Percentiles rank a stretch among this genome's conserved stretches.
These are phyloP conservation scores for Machaerirhynchus nigripectus DNA, from an alignment of 2,113 vertebrate species.

Conservation along the genomic window DNA sequence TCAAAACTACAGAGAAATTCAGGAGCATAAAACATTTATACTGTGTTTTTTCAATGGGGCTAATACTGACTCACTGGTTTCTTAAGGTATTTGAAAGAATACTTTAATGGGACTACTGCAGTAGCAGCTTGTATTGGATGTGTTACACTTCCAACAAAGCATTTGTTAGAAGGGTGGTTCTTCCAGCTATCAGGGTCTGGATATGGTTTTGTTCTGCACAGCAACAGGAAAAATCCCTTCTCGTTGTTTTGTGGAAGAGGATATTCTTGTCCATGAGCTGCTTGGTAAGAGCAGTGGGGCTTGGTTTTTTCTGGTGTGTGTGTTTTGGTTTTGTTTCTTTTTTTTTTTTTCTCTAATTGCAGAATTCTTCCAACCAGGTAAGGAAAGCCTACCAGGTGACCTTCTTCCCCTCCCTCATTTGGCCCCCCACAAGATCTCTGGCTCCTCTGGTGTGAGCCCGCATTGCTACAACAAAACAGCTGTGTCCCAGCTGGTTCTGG, in stretches of 20 bases:
- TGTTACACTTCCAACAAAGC: background rate
- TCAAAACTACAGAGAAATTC: background rate
- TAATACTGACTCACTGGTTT: background rate
- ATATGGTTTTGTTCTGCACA: background rate
- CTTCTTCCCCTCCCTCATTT: background rate
- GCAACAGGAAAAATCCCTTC: background rate
- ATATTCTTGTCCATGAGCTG: background rate
- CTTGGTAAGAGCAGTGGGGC: background rate
- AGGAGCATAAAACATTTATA: background rate
- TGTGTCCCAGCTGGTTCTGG: background rate
- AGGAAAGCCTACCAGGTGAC: background rate
- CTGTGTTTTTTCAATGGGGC: background rate
- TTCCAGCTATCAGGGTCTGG: background rate
- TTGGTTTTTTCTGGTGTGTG: too few species aligned
- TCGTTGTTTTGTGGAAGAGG: rapidly evolving
- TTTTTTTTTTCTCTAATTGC: background rate
- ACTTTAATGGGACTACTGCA: rapidly evolving
- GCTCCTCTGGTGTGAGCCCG: background rate
- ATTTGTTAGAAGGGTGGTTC: background rate
- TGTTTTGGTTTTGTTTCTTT: rapidly evolving
- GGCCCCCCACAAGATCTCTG: too few species aligned
- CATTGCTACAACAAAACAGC: rapidly evolving
- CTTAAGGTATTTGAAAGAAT: background rate
- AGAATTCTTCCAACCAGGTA: background rate
- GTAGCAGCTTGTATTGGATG: background rate